These are phyloP conservation scores for Stichodactyla mertensii DNA, from an alignment of 64 coral and sea anemone genomes.

Conservation along the genomic window DNA sequence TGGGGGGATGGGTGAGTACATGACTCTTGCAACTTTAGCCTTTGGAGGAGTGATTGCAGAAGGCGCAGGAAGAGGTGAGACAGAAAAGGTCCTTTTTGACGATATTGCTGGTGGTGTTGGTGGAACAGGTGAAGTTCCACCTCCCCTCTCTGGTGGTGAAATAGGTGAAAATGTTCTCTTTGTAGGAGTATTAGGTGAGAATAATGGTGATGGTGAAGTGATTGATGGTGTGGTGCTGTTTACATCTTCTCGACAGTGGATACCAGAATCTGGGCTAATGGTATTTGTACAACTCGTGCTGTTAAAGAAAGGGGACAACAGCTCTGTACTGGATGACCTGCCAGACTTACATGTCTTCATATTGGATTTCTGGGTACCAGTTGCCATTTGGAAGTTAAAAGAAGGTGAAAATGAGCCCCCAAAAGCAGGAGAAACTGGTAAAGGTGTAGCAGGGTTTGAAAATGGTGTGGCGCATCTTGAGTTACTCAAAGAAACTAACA, in stretches of 20 bases:
- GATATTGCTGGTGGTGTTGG: slow-evolving; percentile 87
- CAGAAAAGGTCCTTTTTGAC: slow-evolving; percentile 62
- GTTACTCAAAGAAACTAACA: slow-evolving; percentile 81
- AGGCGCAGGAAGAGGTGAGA: slow-evolving; percentile 54
- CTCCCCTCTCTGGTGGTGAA: slow-evolving; percentile 62
- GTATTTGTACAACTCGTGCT: slow-evolving; percentile 46
- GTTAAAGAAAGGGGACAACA: slow-evolving; percentile 66
- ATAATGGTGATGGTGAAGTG: slow-evolving; percentile 62
- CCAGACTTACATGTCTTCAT: slow-evolving; percentile 66
- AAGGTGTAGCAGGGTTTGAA: slow-evolving; percentile 76
- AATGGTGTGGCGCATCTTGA: slow-evolving; percentile 90
- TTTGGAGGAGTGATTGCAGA: slow-evolving; percentile 83
- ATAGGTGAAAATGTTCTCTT: slow-evolving; percentile 95
- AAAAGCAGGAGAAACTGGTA: slow-evolving; percentile 71
- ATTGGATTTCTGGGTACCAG: slow-evolving; percentile 10
- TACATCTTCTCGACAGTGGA: slow-evolving; percentile 64
- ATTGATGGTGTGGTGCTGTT: slow-evolving; percentile 65
- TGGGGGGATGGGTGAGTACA: slow-evolving; percentile 67
- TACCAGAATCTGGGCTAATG: slow-evolving; percentile 89
- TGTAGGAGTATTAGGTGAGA: slow-evolving; percentile 82
- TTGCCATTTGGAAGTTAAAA: slow-evolving; percentile 29
- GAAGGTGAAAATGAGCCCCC: slow-evolving; percentile 72
- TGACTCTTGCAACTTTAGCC: slow-evolving; percentile 63
- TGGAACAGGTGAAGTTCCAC: slow-evolving; percentile 47
- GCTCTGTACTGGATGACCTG: slow-evolving; percentile 75